Percentiles rank a stretch among this genome's conserved stretches.
Conservation (phyloP, 2,888 invertebrate species). For the Conchocele bisecta region DNA sequence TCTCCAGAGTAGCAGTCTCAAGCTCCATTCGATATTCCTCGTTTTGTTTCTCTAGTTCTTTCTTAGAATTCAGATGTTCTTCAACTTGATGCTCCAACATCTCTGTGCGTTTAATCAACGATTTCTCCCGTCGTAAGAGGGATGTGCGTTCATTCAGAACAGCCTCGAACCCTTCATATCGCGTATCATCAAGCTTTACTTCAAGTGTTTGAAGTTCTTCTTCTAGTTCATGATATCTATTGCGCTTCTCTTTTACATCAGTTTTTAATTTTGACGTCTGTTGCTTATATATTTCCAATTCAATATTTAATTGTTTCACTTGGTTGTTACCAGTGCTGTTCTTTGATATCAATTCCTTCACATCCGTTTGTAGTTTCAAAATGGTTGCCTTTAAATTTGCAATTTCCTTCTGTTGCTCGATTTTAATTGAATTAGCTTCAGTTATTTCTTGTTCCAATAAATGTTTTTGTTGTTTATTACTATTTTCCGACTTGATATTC, state of each 20-base stretch:
- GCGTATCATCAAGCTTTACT: conserved; percentile 34
- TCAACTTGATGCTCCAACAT: conserved; percentile 39
- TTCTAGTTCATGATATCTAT: conserved; percentile 38
- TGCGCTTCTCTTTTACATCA: conserved; percentile 21
- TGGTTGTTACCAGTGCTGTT: conserved; percentile 42
- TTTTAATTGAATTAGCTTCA: conserved; percentile 44
- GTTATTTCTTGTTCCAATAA: conserved; percentile 38
- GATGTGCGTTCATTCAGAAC: conserved; percentile 36
- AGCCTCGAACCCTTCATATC: conserved; percentile 43
- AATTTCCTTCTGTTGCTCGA: conserved; percentile 52
- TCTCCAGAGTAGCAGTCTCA: conserved; percentile 35
- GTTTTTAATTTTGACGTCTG: conserved; percentile 29
- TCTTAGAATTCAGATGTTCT: conserved; percentile 38
- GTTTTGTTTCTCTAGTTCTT: conserved; percentile 26
- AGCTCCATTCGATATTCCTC: conserved; percentile 26
- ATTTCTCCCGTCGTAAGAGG: conserved; percentile 34
- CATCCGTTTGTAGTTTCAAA: conserved; percentile 41
- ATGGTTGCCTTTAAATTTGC: conserved; percentile 37
- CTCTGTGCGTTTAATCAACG: conserved; percentile 33
- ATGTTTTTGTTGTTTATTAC: conserved; percentile 52
- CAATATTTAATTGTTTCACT: conserved; percentile 44
- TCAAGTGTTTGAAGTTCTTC: conserved; percentile 43
- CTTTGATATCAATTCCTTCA: conserved; percentile 38
- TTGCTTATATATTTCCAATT: conserved; percentile 46
- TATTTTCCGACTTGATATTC: conserved; percentile 53